Evolutionary conservation across 1,140 invertebrate genomes (phyloP), one percentile per base, ranked within the genome.

Genomic region (Octopus sinensis): DNA sequence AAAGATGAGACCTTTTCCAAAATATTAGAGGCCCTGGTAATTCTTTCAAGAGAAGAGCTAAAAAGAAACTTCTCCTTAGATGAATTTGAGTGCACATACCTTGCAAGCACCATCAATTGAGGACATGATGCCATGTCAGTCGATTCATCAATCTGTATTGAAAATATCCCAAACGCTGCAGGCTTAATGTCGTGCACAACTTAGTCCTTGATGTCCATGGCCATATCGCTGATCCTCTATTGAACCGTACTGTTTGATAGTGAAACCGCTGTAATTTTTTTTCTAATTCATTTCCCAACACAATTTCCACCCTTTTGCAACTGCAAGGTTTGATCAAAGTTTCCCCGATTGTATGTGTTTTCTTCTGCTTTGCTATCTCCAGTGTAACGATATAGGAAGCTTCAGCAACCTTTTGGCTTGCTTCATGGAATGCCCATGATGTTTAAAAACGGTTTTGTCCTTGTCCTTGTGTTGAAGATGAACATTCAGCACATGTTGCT

Each of bases 221-320:
- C 12, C 10, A 76, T 17, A 76, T 76, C 75, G 4, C 75, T 76
- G 10, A 76, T 76, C 12, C 75, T 76, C 43, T 4, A 9, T 76
- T 76, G 75, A 76, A 76, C 75, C 10, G 23, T 76, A 30, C 75
- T 1, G 4, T 76, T 76, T 76, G 4, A 76, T 12, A 23, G 23
- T 76, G 75, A 76, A 76, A 76, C 75, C 43, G 23, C 23, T 76
- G 75, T 23, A 76, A 76, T n/a, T 30, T 76, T 12, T 76, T 76
- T 3, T 76, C 23, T 23, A 76, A 17, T 76, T 51, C 75, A 76
- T 68, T 68, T 68, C 30, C 30, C 30, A 43, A 43, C 30, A 43
- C 30, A 43, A 43, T 1, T 43, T 43, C 75, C 10, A 76, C 75
- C 23, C 2, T 76, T 76, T 76, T 76, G 75, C 10, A 4, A 76